A percentile compares a stretch with the other conserved stretches of the same genome.
phyloP scores from a whole-genome alignment of 2,797 vertebrate genomes.

The Euthynnus affinis region DNA sequence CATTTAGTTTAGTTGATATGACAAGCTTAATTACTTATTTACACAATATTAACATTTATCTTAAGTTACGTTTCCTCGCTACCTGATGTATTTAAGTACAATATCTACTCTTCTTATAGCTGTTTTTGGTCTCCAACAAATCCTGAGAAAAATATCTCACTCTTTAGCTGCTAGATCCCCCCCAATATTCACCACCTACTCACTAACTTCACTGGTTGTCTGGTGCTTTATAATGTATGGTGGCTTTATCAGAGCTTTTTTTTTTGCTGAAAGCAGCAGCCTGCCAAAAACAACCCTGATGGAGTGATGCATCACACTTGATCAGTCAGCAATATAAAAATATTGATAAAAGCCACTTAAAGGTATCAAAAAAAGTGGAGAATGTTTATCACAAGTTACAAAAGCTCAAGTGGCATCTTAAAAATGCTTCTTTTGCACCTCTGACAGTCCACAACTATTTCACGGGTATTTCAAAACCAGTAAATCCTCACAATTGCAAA shows the following conservation, averaged over 20 bases:
- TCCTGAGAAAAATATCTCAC: not conserved
- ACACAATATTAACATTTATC: not conserved
- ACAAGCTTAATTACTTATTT: not conserved
- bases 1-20: not conserved
- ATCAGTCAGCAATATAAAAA: not conserved
- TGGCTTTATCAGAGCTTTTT: conserved; percentile 2
- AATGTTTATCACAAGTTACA: not conserved
- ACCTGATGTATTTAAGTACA: not conserved
- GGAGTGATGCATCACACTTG: no score
- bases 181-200: no score
- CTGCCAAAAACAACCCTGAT: not conserved
- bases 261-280: not conserved
- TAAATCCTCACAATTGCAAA: not conserved
- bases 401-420: not conserved
- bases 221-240: not conserved
- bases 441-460: not conserved
- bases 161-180: not conserved
- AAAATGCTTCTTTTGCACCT: not conserved
- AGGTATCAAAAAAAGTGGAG: not conserved
- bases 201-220: no score
- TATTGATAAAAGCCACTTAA: not conserved
- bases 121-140: not conserved
- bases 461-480: not conserved
- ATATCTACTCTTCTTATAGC: not conserved
- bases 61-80: not conserved